Evolutionary conservation across 1,140 invertebrate genomes (phyloP), one percentile per base, ranked within the genome.

Genomic region (Zaprionus capensis): DNA sequence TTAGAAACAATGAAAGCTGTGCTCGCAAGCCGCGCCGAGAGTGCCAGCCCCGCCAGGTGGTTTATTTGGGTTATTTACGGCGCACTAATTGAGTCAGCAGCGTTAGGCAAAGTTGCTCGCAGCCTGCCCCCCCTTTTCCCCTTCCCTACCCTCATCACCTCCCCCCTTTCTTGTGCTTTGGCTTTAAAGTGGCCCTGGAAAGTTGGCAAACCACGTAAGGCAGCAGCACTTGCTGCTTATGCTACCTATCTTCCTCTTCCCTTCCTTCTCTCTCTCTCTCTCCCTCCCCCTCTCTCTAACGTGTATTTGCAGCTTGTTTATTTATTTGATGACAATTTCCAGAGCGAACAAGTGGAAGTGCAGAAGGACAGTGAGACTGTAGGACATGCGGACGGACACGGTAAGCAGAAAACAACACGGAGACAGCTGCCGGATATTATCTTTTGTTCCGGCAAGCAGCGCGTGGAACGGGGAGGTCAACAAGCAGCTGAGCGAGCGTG

Each of bases 31-130:
- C n/a, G 12, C 46, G 46, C 12, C 17, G 4, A 22, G 46, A 51
- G 46, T 51, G n/a, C 2, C 41, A 46, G 41, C 53, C 28, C 55
- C 5, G 5, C 34, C 38, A 56, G 28, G 22, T 20, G 31, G 26
- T 63, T 76, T 67, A 56, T 67, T 57, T 56, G 24, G 53, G 22
- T 56, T 44, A 80, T 81, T 80, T 80, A 76, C 66, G 56, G 62
- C 58, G 56, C 36, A 64, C 72, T 81, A 81, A 81, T 81, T 81
- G 78, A 76, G 67, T 71, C 38, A 51, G 31, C 53, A 20, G 41
- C 41, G 41, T 46, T 34, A 66, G 12, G 46, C 46, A 36, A 62
- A 49, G 58, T 53, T 51, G n/a, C 41, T n/a, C n/a, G 41, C 41
- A 17, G 41, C 9, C 31, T 3, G 7, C 31, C 24, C 24, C 2